Evolutionary conservation across 2,797 vertebrate genomes (phyloP).

Genomic region (Tapirus indicus): DNA sequence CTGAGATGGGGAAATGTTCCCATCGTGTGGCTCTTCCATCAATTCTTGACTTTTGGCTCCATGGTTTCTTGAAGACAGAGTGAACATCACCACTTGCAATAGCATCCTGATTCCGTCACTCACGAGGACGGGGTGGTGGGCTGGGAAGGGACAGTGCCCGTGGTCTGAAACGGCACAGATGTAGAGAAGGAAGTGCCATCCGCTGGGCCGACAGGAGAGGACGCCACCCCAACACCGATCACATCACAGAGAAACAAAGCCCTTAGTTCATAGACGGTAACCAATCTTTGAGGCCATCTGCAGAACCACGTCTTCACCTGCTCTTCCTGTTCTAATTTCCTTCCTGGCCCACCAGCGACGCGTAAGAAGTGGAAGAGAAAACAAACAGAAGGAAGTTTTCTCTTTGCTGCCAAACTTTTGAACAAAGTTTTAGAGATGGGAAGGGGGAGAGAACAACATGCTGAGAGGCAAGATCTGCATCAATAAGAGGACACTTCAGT

Average conservation of each 20-base stretch:
- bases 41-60: constrained; percentile 84
- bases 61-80: constrained; percentile 80
- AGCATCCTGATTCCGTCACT: constrained; percentile 73
- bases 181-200: neutral
- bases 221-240: neutral
- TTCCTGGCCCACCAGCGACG: constrained; percentile 62
- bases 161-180: constrained; percentile 66
- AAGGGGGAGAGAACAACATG: constrained; percentile 72
- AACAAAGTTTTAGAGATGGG: constrained; percentile 75
- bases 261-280: constrained; percentile 76
- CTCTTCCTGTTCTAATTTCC: constrained; percentile 54
- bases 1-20: constrained; percentile 83
- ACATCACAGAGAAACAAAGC: constrained; percentile 61
- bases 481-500: constrained; percentile 71
- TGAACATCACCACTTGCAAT: constrained; percentile 54
- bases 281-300: constrained; percentile 76
- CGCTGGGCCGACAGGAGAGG: constrained; percentile 30
- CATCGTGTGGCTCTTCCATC: constrained; percentile 86
- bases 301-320: constrained; percentile 63
- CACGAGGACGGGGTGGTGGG: constrained; percentile 54
- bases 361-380: constrained; percentile 17
- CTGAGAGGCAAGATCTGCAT: constrained; percentile 63
- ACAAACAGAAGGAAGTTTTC: constrained; percentile 71
- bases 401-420: constrained; percentile 83
- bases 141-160: constrained; percentile 62